These are phyloP conservation scores for Pangasius djambal DNA, from an alignment of 2,797 vertebrate genomes.

Conservation along the genomic window DNA sequence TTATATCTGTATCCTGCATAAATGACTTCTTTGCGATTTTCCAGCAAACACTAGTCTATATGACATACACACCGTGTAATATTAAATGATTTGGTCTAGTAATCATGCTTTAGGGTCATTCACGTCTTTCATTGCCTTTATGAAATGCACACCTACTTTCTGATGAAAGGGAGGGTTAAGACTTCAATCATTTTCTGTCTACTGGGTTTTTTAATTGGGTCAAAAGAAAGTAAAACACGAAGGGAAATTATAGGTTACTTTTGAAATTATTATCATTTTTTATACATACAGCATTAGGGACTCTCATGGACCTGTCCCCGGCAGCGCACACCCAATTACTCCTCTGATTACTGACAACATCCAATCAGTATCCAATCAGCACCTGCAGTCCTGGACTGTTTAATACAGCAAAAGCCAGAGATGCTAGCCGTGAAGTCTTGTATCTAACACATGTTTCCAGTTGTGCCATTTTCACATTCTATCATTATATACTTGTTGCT, in stretches of 20 bases:
- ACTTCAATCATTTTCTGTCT: slow-evolving; percentile 32
- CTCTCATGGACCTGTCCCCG: slow-evolving; percentile 3
- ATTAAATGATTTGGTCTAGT: neutral
- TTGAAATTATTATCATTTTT: neutral
- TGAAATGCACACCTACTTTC: slow-evolving; percentile 25
- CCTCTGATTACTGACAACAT: neutral
- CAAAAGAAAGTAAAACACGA: slow-evolving; percentile 22
- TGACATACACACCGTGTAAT: neutral
- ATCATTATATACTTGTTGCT: neutral
- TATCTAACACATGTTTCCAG: neutral
- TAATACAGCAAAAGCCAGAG: neutral
- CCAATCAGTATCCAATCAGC: neutral
- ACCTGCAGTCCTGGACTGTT: neutral
- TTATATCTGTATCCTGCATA: neutral
- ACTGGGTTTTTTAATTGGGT: slow-evolving; percentile 35
- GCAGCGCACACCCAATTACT: slow-evolving; percentile 5
- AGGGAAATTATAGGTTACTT: slow-evolving; percentile 4
- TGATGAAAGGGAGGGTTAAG: slow-evolving; percentile 29
- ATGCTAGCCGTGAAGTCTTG: neutral
- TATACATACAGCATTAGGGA: neutral
- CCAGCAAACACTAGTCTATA: neutral
- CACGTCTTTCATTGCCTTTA: slow-evolving; percentile 1
- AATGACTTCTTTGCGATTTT: neutral
- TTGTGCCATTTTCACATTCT: neutral
- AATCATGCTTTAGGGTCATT: slow-evolving; percentile 25